Base-by-base conservation (phyloP, 1,140 invertebrate genomes). In the Artemia franciscana region DNA sequence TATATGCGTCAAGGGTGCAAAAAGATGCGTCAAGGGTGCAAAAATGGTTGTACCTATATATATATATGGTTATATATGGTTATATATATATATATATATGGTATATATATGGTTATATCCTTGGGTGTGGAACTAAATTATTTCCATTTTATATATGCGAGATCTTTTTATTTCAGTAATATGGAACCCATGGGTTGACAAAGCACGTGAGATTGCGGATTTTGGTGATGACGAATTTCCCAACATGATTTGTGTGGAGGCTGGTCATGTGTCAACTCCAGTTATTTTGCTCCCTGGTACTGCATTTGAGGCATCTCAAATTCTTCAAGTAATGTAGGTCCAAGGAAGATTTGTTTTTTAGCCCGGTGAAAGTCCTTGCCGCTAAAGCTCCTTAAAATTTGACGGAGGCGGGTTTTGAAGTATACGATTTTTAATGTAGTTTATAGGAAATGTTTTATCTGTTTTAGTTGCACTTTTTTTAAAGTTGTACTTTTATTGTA, bases 131-230 rank as follows among this genome's bases (percentile, higher is more conserved):
- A n/a, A n/a, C n/a, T n/a, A n/a, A n/a, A n/a, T n/a, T n/a, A n/a
- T n/a, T n/a, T n/a, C n/a, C n/a, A n/a, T n/a, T n/a, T n/a, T n/a
- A n/a, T n/a, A n/a, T n/a, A n/a, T n/a, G n/a, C n/a, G n/a, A n/a
- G n/a, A n/a, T 63, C 27, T 23, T 23, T 58, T 65, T 64, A 64
- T 71, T 71, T 24, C 73, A 80, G 91, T 95, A 65, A 80, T 96
- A 59, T 96, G 91, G 92, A 95, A 96, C 79, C 92, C 92, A 3
- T 95, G 91, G 91, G 77, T 84, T 58, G 88, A 93, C 65, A 85
- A 88, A 69, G 89, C 89, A 23, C 85, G 88, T 67, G 86, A 89
- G 70, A 91, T 93, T 74, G 78, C 81, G 0, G 91, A 96, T 74
- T 91, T 96, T 73, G 91, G 88, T 21, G 88, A 94, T 74, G 88